Base-by-base conservation (phyloP, 2,113 vertebrate genomes). In the Cathartes aura region DNA sequence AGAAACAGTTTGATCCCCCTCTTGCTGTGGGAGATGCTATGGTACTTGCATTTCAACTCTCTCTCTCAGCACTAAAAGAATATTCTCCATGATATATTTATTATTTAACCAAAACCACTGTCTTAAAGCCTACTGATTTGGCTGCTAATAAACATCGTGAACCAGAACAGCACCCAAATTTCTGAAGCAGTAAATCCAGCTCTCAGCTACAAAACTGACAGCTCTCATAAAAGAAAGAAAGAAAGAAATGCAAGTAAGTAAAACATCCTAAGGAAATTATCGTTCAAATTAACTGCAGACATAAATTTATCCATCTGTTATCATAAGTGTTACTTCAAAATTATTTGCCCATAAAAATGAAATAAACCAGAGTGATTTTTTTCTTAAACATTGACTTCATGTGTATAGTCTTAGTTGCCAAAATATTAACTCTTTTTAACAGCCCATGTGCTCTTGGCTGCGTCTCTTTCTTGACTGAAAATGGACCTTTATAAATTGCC, bases 201-300 rank as follows among this genome's bases (percentile, higher is more conserved):
- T 38, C 82, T 93, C 81, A 52, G 91, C 53, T 78, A 84, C 87
- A 83, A 95, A 97, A 95, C 70, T 81, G 95, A 95, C 82, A 93
- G 89, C 76, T 82, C 93, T 93, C 89, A 95, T 96, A 96, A 96
- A 95, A 91, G 74, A 72, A 67, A 95, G 66, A 48, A 56, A 81
- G 75, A 87, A 92, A 93, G 92, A 86, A 94, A 90, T 5, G 18
- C 47, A 91, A 94, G 60, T 16, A 89, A 97, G 84, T 94, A 94
- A 97, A 97, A 96, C 95, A 96, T 97, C 92, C 96, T 90, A 96
- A 95, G 96, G 94, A 97, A 97, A 97, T 97, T 97, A 96, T 94
- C 21, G 14, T 94, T 96, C 93, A 97, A 94, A 97, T 97, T 96
- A 97, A 98, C 86, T 95, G 78, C 94, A 90, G 92, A 72, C 68